Conservation (phyloP, 2,888 invertebrate genomes). For the Margaritifera margaritifera region DNA sequence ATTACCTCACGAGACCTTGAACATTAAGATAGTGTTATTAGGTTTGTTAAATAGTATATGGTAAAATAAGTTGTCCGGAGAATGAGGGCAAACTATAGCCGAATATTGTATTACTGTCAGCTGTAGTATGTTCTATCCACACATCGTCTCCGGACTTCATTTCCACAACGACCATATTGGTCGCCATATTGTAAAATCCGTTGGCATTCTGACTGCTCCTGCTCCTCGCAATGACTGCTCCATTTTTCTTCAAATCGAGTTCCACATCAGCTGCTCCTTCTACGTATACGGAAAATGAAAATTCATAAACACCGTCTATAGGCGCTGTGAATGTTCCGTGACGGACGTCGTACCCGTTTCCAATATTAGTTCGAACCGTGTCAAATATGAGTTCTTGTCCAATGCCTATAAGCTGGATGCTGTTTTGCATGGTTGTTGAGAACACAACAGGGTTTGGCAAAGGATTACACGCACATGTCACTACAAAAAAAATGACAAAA, state of each 20-base stretch:
- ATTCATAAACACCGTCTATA: conserved; percentile 30
- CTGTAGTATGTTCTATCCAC: conserved; percentile 25
- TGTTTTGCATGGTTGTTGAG: conserved; percentile 17
- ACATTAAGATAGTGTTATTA: no score
- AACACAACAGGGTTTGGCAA: conserved; percentile 28
- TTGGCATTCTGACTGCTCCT: conserved; percentile 20
- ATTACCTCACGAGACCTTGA: no score
- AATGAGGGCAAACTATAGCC: conserved; percentile 31
- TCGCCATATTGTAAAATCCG: conserved; percentile 35
- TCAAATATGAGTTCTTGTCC: conserved; percentile 29
- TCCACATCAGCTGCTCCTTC: no score
- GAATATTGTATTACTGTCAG: conserved; percentile 28
- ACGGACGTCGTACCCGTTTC: conserved; percentile 29
- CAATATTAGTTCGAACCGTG: conserved; percentile 8
- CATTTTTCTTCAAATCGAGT: no score
- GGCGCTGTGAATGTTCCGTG: conserved; percentile 38
- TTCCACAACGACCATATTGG: conserved; percentile 26
- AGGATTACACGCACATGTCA: conserved; percentile 25
- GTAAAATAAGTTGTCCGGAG: conserved; percentile 27
- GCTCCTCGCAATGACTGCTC: conserved; percentile 3
- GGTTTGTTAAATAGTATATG: no score
- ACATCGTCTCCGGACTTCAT: conserved; percentile 33
- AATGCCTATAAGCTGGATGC: conserved; percentile 20
- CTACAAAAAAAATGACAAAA: conserved; percentile 9
- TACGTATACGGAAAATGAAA: conserved; percentile 22